These are phyloP conservation scores for Tolmerus cingulatus DNA, from an alignment of 2,888 invertebrate genomes.

Conservation along the genomic window DNA sequence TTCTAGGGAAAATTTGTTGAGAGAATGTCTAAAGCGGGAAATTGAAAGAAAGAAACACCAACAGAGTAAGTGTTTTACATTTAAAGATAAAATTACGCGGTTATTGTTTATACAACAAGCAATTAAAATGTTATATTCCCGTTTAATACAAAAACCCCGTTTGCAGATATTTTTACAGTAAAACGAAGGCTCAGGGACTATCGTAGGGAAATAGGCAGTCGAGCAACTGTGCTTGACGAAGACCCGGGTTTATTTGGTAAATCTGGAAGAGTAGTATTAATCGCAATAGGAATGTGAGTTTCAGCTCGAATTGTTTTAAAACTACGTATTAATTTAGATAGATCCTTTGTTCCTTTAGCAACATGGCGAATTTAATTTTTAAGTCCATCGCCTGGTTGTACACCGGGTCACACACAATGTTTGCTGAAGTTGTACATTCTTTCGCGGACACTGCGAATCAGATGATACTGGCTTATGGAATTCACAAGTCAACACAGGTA, in stretches of 20 bases:
- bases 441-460: conserved; percentile 96
- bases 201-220: conserved; percentile 78
- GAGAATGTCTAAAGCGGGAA: conserved; percentile 80
- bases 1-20: conserved; percentile 79
- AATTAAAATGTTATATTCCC: neutral
- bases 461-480: conserved; percentile 91
- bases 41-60: conserved; percentile 82
- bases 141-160: neutral
- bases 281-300: conserved; percentile 84
- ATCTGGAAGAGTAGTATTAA: conserved; percentile 89
- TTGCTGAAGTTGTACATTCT: conserved; percentile 96
- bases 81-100: neutral
- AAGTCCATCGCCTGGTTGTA: conserved; percentile 91
- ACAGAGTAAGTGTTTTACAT: conserved; percentile 70
- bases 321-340: neutral
- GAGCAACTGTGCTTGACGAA: conserved; percentile 67
- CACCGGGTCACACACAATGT: conserved; percentile 97
- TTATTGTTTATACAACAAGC: neutral
- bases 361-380: conserved; percentile 86
- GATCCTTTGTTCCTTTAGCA: conserved; percentile 69
- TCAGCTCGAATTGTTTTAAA: conserved; percentile 56
- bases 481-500: conserved; percentile 92
- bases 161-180: conserved; percentile 84
- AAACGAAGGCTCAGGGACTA: conserved; percentile 85
- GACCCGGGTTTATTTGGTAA: conserved; percentile 74